Base-by-base conservation (phyloP, 2,888 invertebrate species). In the Loripinus fragilis region DNA sequence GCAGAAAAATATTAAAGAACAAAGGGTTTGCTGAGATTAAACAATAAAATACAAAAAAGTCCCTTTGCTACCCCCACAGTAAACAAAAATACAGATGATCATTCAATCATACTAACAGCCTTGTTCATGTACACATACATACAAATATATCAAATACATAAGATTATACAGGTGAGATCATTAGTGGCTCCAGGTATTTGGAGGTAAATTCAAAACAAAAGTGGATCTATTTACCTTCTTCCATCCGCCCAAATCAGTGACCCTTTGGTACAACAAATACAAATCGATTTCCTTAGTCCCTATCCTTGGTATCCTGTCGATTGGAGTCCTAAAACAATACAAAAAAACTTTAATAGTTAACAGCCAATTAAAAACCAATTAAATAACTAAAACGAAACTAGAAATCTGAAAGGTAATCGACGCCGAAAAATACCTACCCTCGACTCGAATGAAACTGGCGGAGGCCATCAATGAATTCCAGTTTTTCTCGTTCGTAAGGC, bases 241-340 rank as follows among this genome's bases (percentile, higher is more conserved):
- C 95, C 98, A 97, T 89, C 99, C 99, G 89, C 99, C 99, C 90
- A 97, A 95, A 85, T 96, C 96, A 89, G 97, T 98, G 71, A 99
- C 99, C 92, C 97, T 95, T 90, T 96, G 96, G 94, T 99, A 99
- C 88, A 99, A 95, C 82, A 96, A 95, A 94, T 97, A 98, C 87
- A 99, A 95, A 95, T 99, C 98, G 92, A 99, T 96, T 94, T 97
- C 97, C 91, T 96, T 96, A 76, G 98, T 98, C 95, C 97, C 97
- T 81, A 99, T 96, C 93, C 96, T 95, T 2, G 97, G 97, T 41
- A 95, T 94, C 90, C 96, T 96, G 94, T 95, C 96, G 95, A 95
- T 95, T 89, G 95, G 94, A 88, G 95, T 95, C 88, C 96, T 96
- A 93, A 80, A 94, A 94, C 23, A 41, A 60, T 10, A 64, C 20